A percentile compares a stretch with the other conserved stretches of the same genome.
phyloP scores from a whole-genome alignment of 1,140 invertebrate species.

The Bombus polaris region DNA sequence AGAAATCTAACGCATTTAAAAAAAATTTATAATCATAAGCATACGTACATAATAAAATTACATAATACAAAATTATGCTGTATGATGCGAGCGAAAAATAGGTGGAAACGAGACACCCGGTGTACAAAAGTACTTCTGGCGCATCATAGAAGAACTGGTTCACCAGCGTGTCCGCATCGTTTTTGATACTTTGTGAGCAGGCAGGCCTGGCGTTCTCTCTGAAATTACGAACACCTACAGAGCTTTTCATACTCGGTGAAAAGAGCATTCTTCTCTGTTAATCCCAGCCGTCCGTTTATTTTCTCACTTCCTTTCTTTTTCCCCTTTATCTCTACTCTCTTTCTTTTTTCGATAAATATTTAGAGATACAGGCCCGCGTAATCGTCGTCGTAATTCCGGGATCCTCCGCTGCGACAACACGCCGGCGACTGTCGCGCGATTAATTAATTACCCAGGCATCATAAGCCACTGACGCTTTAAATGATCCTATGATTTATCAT shows the following conservation, averaged over 20 bases:
- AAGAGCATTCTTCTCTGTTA: constrained; percentile 20
- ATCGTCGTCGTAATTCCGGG: background rate
- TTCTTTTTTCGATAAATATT: constrained; percentile 11
- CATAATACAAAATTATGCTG: too few species aligned
- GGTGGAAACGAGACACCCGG: background rate
- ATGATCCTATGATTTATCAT: background rate
- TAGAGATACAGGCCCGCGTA: background rate
- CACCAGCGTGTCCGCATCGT: constrained; percentile 15
- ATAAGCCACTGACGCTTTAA: background rate
- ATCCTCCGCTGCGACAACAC: background rate
- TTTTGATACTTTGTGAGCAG: constrained; percentile 28
- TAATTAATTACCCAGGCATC: constrained; percentile 17
- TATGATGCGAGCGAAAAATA: too few species aligned
- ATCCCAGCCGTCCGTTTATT: too few species aligned
- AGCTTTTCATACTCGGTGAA: constrained; percentile 22
- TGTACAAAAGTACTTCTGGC: background rate
- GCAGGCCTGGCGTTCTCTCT: background rate
- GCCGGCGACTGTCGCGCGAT: constrained; percentile 1
- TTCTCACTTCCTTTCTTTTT: background rate
- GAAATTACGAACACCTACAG: constrained; percentile 35
- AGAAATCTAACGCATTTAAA: too few species aligned
- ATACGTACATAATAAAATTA: too few species aligned
- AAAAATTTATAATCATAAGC: too few species aligned
- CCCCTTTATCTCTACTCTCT: too few species aligned
- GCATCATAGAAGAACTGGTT: constrained; percentile 15